Base-by-base conservation (phyloP, 92 coral and sea anemone species). In the Meandrina meandrites region DNA sequence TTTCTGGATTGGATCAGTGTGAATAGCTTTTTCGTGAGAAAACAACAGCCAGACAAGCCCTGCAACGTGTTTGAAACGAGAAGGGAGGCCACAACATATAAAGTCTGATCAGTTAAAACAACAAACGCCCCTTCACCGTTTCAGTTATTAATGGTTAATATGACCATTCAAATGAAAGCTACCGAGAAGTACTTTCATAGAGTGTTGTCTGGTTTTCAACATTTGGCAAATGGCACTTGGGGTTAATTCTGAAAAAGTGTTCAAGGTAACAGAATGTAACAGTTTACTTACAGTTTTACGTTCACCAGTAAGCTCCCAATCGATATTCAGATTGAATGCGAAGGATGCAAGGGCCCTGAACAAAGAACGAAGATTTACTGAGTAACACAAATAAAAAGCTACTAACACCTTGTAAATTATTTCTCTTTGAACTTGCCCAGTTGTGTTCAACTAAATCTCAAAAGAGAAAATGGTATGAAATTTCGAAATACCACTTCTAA, bases 251-350 rank as follows among this genome's bases (percentile, higher is more conserved):
- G 6, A 4, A 48, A 8, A 12, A 12, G 53, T 48, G 12, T 48
- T 48, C n/a, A n/a, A 40, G 45, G 6, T 2, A 40, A 40, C 45
- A 13, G 53, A 48, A 13, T 4, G 14, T 7, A 8, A 48, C 53
- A 48, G 11, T 48, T 48, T 48, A 83, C 92, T 86, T 27, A 86
- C 89, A 37, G 89, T 34, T 89, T 92, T 92, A 76, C 79, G 84
- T 87, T 86, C 92, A 30, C 87, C 91, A 45, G 92, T 84, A 19
- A 97, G 89, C 81, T 97, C 99, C 99, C 99, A 97, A 90, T 97
- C 99, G 28, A 97, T 95, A 88, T 93, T 97, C 80, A 97, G 88
- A 90, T 96, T 97, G 87, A 97, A 97, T 28, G 99, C 98, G 86
- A 97, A 95, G 45, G 99, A 92, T 21, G 99, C 96, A 12, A 97